Conservation (phyloP, 2,113 vertebrate genomes). For the Gorsachius goisagi region DNA sequence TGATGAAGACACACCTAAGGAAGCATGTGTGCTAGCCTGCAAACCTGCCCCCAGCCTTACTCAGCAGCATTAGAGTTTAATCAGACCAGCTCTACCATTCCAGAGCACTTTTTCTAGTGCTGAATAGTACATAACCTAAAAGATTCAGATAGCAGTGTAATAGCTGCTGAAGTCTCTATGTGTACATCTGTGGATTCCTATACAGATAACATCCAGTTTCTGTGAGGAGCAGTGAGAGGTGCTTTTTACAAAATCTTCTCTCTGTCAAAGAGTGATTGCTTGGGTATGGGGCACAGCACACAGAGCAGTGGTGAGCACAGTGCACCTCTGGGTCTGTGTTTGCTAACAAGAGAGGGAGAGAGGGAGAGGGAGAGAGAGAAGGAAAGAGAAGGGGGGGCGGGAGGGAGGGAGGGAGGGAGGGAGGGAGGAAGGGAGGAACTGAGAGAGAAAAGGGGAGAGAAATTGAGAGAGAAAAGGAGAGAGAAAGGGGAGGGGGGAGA, state of each 20-base stretch:
- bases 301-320: not conserved
- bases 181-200: not conserved
- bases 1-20: not conserved
- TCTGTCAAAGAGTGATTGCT: not conserved
- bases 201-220: not conserved
- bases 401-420: too few species aligned
- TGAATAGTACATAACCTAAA: not conserved
- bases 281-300: not conserved
- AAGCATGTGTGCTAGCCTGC: not conserved
- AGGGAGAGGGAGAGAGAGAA: not conserved
- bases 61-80: not conserved
- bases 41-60: not conserved
- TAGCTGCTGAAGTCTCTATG: not conserved
- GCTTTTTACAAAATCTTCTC: not conserved
- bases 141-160: not conserved
- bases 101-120: not conserved
- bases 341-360: not conserved
- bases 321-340: not conserved
- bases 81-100: not conserved
- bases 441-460: too few species aligned
- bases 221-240: not conserved
- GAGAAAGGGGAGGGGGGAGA: too few species aligned
- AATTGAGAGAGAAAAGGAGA: too few species aligned
- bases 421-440: too few species aligned
- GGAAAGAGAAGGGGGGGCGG: fast-evolving